These are phyloP conservation scores for Fulica atra DNA, from an alignment of 2,113 vertebrate species.

Conservation along the genomic window DNA sequence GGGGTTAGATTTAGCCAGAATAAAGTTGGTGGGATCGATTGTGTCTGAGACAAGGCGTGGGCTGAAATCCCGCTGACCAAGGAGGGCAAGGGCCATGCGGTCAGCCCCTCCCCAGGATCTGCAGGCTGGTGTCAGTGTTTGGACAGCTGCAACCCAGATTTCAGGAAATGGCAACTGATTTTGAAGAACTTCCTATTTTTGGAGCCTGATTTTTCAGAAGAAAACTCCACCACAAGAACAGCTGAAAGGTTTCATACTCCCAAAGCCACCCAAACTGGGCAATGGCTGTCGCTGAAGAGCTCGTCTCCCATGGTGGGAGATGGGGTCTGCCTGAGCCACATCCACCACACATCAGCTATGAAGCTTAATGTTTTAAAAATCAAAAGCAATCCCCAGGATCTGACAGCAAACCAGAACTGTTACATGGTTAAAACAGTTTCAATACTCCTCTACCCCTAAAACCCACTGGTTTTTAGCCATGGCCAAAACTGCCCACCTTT, in stretches of 20 bases:
- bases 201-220: neutral
- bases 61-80: neutral
- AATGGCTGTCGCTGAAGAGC: neutral
- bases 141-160: neutral
- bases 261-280: neutral
- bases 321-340: neutral
- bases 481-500: neutral
- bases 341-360: neutral
- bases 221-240: neutral
- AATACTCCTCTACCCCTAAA: neutral
- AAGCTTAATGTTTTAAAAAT: neutral
- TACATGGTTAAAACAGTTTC: neutral
- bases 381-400: neutral
- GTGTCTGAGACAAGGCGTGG: neutral
- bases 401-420: neutral
- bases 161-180: neutral
- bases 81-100: rapidly evolving
- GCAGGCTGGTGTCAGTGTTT: neutral
- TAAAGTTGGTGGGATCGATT: neutral
- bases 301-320: rapidly evolving
- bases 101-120: neutral
- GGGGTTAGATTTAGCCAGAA: neutral
- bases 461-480: neutral
- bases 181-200: neutral
- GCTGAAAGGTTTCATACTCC: neutral